phyloP scores from a whole-genome alignment of 2,888 invertebrate species.

The Beris morrisii region DNA sequence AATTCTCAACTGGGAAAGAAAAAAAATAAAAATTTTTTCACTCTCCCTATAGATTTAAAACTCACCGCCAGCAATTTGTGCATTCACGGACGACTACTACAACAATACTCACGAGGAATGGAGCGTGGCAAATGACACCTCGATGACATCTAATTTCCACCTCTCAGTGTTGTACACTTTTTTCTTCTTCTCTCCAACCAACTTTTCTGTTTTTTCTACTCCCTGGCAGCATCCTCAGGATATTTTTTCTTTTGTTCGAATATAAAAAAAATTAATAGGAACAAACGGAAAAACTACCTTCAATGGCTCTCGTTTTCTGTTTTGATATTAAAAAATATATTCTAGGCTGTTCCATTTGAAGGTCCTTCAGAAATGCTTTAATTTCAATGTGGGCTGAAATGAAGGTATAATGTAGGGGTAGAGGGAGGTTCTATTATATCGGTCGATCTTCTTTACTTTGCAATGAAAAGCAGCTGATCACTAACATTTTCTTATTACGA shows the following conservation, averaged over 20 bases:
- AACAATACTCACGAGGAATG: conserved; percentile 16
- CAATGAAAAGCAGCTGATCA: too few relatives aligned
- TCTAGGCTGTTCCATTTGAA: too few relatives aligned
- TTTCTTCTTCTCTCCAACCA: conserved; percentile 23
- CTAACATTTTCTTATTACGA: too few relatives aligned
- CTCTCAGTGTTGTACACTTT: conserved; percentile 40
- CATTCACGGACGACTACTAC: conserved; percentile 25
- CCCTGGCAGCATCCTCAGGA: conserved; percentile 27
- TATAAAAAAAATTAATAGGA: conserved; percentile 11
- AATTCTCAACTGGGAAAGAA: too few relatives aligned
- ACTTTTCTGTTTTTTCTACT: conserved; percentile 14
- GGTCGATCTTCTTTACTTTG: too few relatives aligned
- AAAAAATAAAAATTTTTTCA: background rate
- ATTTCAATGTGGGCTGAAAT: too few relatives aligned
- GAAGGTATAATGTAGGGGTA: too few relatives aligned
- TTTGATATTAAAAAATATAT: too few relatives aligned
- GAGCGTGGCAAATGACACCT: conserved; percentile 42
- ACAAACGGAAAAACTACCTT: conserved; percentile 28
- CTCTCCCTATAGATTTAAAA: conserved; percentile 11
- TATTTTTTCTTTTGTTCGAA: conserved; percentile 33
- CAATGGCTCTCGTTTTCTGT: conserved; percentile 11
- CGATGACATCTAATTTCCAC: conserved; percentile 42
- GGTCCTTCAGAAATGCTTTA: too few relatives aligned
- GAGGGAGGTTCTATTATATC: too few relatives aligned
- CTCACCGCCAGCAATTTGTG: conserved; percentile 29